phyloP scores from a whole-genome alignment of 64 coral and sea anemone species.

The Stichodactyla helianthus region DNA sequence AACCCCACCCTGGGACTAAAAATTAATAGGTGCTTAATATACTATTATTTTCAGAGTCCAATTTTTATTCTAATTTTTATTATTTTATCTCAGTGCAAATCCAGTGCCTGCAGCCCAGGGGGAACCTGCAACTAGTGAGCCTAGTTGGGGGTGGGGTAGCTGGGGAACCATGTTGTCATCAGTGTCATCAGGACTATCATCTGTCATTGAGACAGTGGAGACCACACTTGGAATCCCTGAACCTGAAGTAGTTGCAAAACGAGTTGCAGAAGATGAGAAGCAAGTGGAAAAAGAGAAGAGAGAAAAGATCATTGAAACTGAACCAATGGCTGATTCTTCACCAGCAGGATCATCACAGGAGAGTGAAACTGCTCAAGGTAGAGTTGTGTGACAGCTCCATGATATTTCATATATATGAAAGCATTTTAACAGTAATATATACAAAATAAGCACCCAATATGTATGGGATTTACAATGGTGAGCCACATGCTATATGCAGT shows the following conservation, averaged over 20 bases:
- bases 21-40: too few species aligned
- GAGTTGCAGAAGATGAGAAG: slow-evolving; percentile 64
- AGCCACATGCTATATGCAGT: too few species aligned
- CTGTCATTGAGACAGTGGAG: slow-evolving; percentile 95
- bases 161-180: slow-evolving; percentile 85
- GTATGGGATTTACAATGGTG: too few species aligned
- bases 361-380: neutral
- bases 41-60: too few species aligned
- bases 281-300: slow-evolving; percentile 32
- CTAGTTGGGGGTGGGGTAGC: slow-evolving; percentile 84
- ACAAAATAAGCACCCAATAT: too few species aligned
- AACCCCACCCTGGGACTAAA: too few species aligned
- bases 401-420: too few species aligned
- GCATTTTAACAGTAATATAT: neutral
- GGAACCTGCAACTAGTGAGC: neutral
- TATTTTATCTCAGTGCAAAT: neutral
- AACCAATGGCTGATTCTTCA: neutral
- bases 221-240: slow-evolving; percentile 89
- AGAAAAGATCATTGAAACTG: slow-evolving; percentile 21
- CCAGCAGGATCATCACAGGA: neutral
- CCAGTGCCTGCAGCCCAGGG: neutral
- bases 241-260: slow-evolving; percentile 72
- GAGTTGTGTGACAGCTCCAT: neutral
- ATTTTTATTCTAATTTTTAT: neutral
- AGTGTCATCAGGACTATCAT: slow-evolving; percentile 83